Evolutionary conservation across 2,888 invertebrate species (phyloP).

Genomic region (Drosophila tanythrix): DNA sequence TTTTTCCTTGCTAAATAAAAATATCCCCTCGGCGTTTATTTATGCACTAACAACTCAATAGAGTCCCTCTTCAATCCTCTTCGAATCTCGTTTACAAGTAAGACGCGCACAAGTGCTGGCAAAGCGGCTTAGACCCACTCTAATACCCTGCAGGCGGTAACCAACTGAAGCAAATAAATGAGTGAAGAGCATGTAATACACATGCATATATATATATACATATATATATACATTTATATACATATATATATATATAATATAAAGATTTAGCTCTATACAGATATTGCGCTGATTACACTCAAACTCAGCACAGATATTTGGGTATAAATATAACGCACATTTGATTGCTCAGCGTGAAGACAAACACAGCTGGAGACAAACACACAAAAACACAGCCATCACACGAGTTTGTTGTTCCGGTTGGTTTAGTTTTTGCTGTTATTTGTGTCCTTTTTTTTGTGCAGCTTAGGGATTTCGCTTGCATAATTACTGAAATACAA

Average conservation of each 20-base stretch:
- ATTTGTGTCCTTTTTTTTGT: conserved; percentile 11
- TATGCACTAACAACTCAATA: not conserved
- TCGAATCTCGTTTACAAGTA: not conserved
- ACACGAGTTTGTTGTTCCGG: conserved; percentile 14
- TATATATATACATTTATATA: not conserved
- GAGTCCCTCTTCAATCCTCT: not conserved
- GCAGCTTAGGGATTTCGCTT: conserved; percentile 47
- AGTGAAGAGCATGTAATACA: not conserved
- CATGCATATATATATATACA: not conserved
- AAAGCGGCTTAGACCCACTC: conserved; percentile 23
- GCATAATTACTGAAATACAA: conserved; percentile 76
- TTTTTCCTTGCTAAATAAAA: not conserved
- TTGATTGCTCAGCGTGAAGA: conserved; percentile 33
- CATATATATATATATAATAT: not conserved
- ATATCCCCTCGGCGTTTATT: not conserved
- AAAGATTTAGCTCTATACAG: not conserved
- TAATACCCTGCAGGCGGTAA: not conserved
- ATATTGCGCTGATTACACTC: conserved; percentile 2
- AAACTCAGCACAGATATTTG: conserved; percentile 12
- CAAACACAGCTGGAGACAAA: conserved; percentile 13
- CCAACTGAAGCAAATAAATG: not conserved
- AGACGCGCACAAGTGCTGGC: conserved; percentile 3
- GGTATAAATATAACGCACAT: conserved; percentile 29
- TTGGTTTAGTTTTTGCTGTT: conserved; percentile 1
- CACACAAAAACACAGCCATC: conserved; percentile 1